Conservation (phyloP, 2,888 invertebrate genomes). For the Nasonia oneida region DNA sequence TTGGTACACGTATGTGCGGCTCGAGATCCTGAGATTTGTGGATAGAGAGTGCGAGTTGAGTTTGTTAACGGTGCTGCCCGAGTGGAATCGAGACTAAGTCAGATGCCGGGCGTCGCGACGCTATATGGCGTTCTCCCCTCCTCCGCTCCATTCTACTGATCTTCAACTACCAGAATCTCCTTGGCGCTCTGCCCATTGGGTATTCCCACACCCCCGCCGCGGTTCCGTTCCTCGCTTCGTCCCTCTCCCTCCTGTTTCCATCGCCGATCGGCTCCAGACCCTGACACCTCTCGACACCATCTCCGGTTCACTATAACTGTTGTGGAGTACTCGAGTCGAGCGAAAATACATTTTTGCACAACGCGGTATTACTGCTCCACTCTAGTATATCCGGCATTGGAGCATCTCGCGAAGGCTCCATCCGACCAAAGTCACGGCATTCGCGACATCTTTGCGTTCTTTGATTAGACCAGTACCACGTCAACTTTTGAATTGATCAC, state of each 20-base stretch:
- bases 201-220: conserved; percentile 76
- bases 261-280: conserved; percentile 65
- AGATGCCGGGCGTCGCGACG: conserved; percentile 80
- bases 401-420: background rate
- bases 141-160: conserved; percentile 67
- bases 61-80: conserved; percentile 71
- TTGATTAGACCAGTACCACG: background rate
- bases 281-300: conserved; percentile 66
- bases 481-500: too few species aligned
- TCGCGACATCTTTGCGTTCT: background rate
- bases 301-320: conserved; percentile 59
- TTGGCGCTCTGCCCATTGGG: conserved; percentile 74
- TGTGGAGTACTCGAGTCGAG: conserved; percentile 48
- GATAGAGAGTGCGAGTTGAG: conserved; percentile 25
- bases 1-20: conserved; percentile 60
- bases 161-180: conserved; percentile 68
- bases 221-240: conserved; percentile 4
- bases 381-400: background rate
- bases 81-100: conserved; percentile 75
- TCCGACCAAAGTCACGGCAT: background rate
- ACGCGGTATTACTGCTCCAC: background rate
- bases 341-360: conserved; percentile 36
- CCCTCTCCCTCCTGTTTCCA: conserved; percentile 1
- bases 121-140: conserved; percentile 80
- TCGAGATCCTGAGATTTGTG: conserved; percentile 3